Conservation (phyloP, 2,888 invertebrate species). For the Melinaea marsaeus region DNA sequence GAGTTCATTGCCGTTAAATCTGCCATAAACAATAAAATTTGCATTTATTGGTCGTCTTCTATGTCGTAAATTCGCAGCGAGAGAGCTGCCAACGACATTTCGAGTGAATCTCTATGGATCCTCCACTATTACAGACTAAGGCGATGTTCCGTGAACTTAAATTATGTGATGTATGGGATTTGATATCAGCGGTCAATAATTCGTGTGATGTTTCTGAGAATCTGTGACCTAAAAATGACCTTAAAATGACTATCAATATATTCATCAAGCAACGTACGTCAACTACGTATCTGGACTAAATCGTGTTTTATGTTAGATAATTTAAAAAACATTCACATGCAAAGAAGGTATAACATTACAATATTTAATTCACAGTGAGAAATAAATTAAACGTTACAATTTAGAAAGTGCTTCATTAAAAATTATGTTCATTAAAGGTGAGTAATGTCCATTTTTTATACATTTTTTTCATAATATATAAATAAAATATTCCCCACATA, state of each 20-base stretch:
- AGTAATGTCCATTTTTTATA: no score
- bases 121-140: slow-evolving; percentile 51
- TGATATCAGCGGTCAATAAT: slow-evolving; percentile 73
- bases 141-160: slow-evolving; percentile 58
- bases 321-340: no score
- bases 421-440: no score
- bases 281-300: background rate
- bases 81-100: slow-evolving; percentile 72
- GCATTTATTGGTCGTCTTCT: slow-evolving; percentile 75
- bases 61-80: slow-evolving; percentile 68
- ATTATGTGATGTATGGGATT: slow-evolving; percentile 56
- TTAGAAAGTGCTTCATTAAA: no score
- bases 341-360: no score
- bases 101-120: slow-evolving; percentile 68
- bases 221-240: slow-evolving; percentile 47
- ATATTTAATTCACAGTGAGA: no score
- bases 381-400: no score
- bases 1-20: slow-evolving; percentile 73
- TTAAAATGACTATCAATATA: slow-evolving; percentile 68
- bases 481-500: slow-evolving; percentile 8
- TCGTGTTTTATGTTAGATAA: background rate
- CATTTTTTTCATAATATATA: no score
- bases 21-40: slow-evolving; percentile 77
- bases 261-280: slow-evolving; percentile 42
- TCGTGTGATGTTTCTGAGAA: slow-evolving; percentile 50